These are phyloP conservation scores for Cryptocephalus moraei DNA, from an alignment of 2,888 invertebrate species.

Conservation along the genomic window DNA sequence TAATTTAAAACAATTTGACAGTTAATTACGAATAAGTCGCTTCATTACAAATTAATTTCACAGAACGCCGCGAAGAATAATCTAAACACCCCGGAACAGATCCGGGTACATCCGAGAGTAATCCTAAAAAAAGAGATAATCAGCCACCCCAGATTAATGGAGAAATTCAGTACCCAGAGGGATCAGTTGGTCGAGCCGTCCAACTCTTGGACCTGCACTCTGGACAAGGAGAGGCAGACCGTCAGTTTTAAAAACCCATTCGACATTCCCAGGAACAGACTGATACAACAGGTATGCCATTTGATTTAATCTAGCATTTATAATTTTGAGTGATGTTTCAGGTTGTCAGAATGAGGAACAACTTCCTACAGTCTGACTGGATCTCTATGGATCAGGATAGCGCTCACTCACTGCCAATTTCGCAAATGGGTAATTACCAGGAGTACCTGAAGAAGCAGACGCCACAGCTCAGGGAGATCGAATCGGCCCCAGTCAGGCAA, in stretches of 20 bases:
- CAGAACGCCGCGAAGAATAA: slow-evolving; percentile 19
- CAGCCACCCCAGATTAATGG: slow-evolving; percentile 69
- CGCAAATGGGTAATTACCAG: slow-evolving; percentile 99
- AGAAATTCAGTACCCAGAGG: slow-evolving; percentile 70
- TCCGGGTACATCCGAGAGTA: slow-evolving; percentile 43
- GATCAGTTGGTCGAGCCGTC: slow-evolving; percentile 82
- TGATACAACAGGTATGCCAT: slow-evolving; percentile 67
- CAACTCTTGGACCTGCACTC: slow-evolving; percentile 59
- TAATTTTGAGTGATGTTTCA: slow-evolving; percentile 23
- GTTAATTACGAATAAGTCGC: neutral
- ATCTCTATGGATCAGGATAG: slow-evolving; percentile 81
- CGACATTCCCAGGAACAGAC: slow-evolving; percentile 80
- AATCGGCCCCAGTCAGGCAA: slow-evolving; percentile 87
- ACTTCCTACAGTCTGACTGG: slow-evolving; percentile 76
- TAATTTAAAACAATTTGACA: no score
- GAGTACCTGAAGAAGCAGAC: slow-evolving; percentile 93
- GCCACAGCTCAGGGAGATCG: slow-evolving; percentile 86
- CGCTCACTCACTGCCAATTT: slow-evolving; percentile 89
- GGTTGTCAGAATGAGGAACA: slow-evolving; percentile 87
- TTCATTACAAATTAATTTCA: slow-evolving; percentile 4
- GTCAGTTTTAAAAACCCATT: slow-evolving; percentile 88
- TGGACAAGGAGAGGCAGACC: slow-evolving; percentile 39
- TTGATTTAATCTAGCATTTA: neutral
- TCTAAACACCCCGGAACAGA: slow-evolving; percentile 36
- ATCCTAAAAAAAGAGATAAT: slow-evolving; percentile 66